Conservation (phyloP, 2,113 vertebrate genomes). For the Hassar affinis region DNA sequence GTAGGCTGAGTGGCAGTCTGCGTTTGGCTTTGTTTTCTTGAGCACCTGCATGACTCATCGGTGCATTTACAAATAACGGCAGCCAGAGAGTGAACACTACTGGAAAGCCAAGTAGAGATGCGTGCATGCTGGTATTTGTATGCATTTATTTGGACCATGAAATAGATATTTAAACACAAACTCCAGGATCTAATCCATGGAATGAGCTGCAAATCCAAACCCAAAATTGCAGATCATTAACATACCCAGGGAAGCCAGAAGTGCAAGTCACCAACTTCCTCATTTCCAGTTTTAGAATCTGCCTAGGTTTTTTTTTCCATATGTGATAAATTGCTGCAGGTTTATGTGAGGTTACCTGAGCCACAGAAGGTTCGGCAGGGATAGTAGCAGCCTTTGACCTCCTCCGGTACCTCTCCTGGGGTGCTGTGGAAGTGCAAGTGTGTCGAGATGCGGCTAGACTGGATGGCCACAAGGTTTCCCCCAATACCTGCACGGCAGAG, state of each 20-base stretch:
- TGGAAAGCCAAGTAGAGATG: neutral
- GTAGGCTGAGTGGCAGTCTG: neutral
- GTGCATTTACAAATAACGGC: slow-evolving; percentile 13
- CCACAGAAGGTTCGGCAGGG: slow-evolving; percentile 90
- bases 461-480: slow-evolving; percentile 96
- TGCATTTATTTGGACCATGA: neutral
- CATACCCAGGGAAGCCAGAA: neutral
- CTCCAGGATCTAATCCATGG: neutral
- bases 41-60: slow-evolving; percentile 24
- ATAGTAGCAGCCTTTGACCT: slow-evolving; percentile 86
- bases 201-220: neutral
- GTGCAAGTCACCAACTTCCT: neutral
- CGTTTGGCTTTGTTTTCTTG: slow-evolving; percentile 10
- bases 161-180: neutral
- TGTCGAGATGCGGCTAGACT: slow-evolving; percentile 96
- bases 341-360: slow-evolving; percentile 75
- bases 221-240: neutral
- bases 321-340: neutral
- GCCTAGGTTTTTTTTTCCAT: neutral
- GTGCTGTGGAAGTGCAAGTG: slow-evolving; percentile 89
- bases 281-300: neutral
- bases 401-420: slow-evolving; percentile 89
- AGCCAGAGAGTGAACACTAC: neutral
- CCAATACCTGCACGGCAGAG: slow-evolving; percentile 82
- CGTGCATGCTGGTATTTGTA: neutral